Base-by-base conservation (phyloP, 2,797 vertebrate species). In the Acanthiza pusilla region DNA sequence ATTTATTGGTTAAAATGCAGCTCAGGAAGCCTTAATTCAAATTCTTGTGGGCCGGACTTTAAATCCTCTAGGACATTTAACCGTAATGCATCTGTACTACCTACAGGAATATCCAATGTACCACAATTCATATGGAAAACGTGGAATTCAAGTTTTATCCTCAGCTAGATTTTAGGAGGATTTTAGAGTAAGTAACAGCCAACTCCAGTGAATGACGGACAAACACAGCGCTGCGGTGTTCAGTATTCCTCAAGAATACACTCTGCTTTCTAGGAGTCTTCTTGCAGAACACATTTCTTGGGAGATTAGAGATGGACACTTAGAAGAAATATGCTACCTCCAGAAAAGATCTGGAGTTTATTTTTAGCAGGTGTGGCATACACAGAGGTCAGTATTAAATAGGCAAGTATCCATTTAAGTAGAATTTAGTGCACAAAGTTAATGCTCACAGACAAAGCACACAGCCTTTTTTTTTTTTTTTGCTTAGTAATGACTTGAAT, bases 401-500 rank as follows among this genome's bases (percentile, higher is more conserved):
- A 79, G 85, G 38, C 68, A 29, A 84, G 62, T 36, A 75, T n/a
- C 57, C 13, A 71, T 67, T 80, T 87, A 85, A 85, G 62, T 67
- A 62, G 53, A 95, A 88, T 87, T 80, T 25, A 58, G 72, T 70
- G 93, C 84, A 94, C 62, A 85, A 96, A 71, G 89, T 93, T 85
- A 78, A 84, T 84, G 84, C 84, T 94, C 92, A 93, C 73, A 94
- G 85, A 94, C 78, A 94, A 73, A 90, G 50, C 26, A 76, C 0
- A 42, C 13, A 42, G 40, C 13, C 43, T 63, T 66, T 48, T 84
- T 48, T 63, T 66, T 57, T 47, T 30, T 61, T 82, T 78, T 57
- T 77, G 22, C 70, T 88, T 86, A 72, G 76, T 91, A 95, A 94
- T 87, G 92, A 89, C 94, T 96, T 97, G 95, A 97, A 97, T 97